Evolutionary conservation across 2,888 invertebrate genomes (phyloP).

Genomic region (Tinea semifulvella): DNA sequence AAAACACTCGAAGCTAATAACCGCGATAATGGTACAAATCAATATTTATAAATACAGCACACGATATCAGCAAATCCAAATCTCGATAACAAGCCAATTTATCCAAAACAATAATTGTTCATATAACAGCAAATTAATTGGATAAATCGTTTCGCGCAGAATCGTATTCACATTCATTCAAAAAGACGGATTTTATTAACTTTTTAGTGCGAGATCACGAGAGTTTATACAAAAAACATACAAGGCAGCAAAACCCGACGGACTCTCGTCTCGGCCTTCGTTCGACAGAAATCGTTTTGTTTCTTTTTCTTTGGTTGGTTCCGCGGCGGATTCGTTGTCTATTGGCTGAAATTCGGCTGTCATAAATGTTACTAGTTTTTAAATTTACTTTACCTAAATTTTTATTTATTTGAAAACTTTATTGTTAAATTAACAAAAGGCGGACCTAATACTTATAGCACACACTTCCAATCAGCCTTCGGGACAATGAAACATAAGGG

Average conservation of each 20-base stretch:
- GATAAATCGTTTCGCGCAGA: neutral
- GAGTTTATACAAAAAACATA: neutral
- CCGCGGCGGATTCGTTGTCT: neutral
- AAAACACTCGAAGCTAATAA: slow-evolving; percentile 34
- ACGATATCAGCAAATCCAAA: slow-evolving; percentile 9
- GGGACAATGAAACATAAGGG: too few relatives aligned
- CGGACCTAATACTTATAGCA: too few relatives aligned
- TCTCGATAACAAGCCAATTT: slow-evolving; percentile 5
- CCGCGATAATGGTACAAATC: slow-evolving; percentile 48
- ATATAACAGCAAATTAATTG: slow-evolving; percentile 7
- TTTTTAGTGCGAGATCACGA: neutral
- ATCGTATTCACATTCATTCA: slow-evolving; percentile 3
- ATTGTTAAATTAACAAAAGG: too few relatives aligned
- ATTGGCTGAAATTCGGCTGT: neutral
- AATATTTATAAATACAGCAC: slow-evolving; percentile 58
- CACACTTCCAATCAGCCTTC: too few relatives aligned
- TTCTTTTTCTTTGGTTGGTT: neutral
- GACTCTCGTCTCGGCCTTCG: neutral
- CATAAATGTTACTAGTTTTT: neutral
- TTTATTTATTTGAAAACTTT: too few relatives aligned
- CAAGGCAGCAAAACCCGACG: slow-evolving; percentile 1
- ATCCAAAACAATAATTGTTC: slow-evolving; percentile 1
- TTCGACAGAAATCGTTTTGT: neutral
- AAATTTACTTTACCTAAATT: neutral
- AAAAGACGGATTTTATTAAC: neutral